Evolutionary conservation across 1,140 invertebrate genomes (phyloP).

Genomic region (Formica selysi): DNA sequence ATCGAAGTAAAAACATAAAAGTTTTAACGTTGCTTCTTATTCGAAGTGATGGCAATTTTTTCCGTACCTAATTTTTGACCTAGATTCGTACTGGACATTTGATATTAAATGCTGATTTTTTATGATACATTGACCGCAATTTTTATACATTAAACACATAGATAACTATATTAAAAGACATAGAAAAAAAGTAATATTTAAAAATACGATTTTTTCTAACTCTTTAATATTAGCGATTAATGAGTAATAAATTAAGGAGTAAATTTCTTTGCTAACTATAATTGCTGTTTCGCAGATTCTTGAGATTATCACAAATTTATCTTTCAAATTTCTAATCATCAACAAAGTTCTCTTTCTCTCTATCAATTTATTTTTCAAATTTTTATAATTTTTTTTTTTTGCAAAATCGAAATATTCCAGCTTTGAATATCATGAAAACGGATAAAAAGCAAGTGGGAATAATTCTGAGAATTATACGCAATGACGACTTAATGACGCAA

Average conservation of each 20-base stretch:
- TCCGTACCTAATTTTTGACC: neutral
- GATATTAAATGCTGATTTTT: neutral
- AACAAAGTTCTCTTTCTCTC: no score
- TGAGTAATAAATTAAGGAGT: conserved; percentile 2
- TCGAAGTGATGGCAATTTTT: neutral
- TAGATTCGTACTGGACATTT: neutral
- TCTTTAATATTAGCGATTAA: neutral
- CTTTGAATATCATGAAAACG: neutral
- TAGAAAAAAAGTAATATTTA: neutral
- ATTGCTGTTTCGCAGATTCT: neutral
- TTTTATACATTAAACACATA: neutral
- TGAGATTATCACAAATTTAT: no score
- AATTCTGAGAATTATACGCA: neutral
- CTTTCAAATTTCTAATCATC: no score
- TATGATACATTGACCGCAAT: neutral
- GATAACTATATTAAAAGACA: neutral
- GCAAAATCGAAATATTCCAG: neutral
- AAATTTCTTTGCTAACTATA: neutral
- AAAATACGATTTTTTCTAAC: neutral
- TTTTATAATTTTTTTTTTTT: neutral
- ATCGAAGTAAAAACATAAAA: conserved; percentile 42
- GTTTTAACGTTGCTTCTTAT: neutral
- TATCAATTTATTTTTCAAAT: neutral
- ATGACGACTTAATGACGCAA: conserved; percentile 22
- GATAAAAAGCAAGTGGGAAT: neutral